Evolutionary conservation across 2,888 invertebrate genomes (phyloP), one percentile per base, ranked within the genome.

Genomic region (Hemaris fuciformis): DNA sequence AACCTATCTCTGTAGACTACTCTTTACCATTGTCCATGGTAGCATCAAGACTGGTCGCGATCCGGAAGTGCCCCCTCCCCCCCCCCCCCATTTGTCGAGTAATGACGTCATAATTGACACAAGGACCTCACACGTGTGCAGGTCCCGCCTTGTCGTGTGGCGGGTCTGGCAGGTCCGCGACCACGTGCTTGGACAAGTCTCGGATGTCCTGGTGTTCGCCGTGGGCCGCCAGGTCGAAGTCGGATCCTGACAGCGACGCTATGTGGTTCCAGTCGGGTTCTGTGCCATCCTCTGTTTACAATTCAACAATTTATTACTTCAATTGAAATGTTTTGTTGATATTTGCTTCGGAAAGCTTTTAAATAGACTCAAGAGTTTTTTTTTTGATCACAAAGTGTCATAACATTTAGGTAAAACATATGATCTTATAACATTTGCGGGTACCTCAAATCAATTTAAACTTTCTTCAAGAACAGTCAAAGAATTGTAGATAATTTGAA

Each of bases 171-270:
- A 71, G 70, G 0, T 64, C 63, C 1, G 68, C 72, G 42, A 84
- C 77, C n/a, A 88, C 85, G 65, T 85, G 87, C 22, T 75, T 79
- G 53, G 84, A 66, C 34, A 88, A 67, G 59, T 87, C 82, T 3
- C 70, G 65, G 18, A 90, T 73, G 73, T 79, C 76, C 59, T 84
- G 83, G 48, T 84, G 83, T 57, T 87, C 83, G 0, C 88, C 89
- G 75, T 95, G 94, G 6, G 94, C 88, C 59, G 94, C 93, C 64
- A 95, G 87, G 82, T 95, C 95, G 79, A 95, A 95, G 72, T 95
- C 95, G 0, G 94, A 94, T 59, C 93, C 94, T 0, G 95, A 94
- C 31, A 95, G 80, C 3, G 94, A 94, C 20, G 88, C 89, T 45
- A 93, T 87, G 67, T 93, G 89, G 75, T 93, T 91, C 93, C 93